Evolutionary conservation across 2,797 vertebrate genomes (phyloP), one percentile per base, ranked within the genome.

Genomic region (Protosalanx chinensis): DNA sequence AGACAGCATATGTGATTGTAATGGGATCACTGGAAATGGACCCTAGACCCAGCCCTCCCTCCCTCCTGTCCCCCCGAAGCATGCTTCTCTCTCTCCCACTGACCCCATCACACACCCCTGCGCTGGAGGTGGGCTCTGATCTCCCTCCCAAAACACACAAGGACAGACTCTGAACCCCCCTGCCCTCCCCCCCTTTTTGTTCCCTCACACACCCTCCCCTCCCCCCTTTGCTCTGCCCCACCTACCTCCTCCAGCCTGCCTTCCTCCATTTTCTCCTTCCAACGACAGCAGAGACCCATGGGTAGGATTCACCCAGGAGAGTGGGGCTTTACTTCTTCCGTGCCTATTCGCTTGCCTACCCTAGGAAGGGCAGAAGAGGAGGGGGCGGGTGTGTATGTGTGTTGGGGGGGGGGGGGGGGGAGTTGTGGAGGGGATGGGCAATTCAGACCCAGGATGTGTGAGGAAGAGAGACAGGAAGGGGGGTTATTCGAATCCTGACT

Each of bases 21-120:
- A 91, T 77, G 32, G 80, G 85, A 90, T 89, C 86, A 82, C 86
- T 82, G 75, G 84, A 90, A 84, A 81, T 53, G 74, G 75, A 85
- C 81, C 81, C 72, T 68, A 66, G 82, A 84, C 78, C 58, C 82
- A 67, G 76, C 71, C 32, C 64, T 51, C 60, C 64, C 79, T 23
- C 59, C 65, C 66, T 56, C 49, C 77, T 20, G 41, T 46, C 7
- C 12, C 7, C 12, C 41, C 12, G 10, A 64, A 70, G 64, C 5
- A 7, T 56, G 70, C 64, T 8, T 4, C 60, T 73, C 78, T 41
- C 71, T 62, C 74, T 76, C 77, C 67, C 46, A 18, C 51, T 35
- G 27, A 57, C 57, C 61, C 33, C 12, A 41, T 41, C 71, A 49
- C 41, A 67, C 71, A 68, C 13, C 49, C 6, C 15, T 53, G 35